Base-by-base conservation (phyloP, 2,797 vertebrate genomes). In the Typhlichthys subterraneus region DNA sequence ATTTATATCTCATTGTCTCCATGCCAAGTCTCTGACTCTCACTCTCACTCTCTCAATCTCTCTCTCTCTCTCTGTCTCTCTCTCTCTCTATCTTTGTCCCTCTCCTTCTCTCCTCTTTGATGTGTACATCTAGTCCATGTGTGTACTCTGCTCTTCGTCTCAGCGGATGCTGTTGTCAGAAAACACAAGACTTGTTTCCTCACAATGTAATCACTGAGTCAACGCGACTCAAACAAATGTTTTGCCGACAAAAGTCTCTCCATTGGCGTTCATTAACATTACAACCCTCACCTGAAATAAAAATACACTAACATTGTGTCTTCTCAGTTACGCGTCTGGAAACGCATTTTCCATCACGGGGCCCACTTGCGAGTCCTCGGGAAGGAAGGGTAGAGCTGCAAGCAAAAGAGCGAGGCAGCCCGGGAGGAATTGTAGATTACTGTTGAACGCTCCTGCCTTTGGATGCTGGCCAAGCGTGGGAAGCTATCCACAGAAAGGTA, bases 291-390 rank as follows among this genome's bases (percentile, higher is more conserved):
- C 33, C 4, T 3, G 53, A 50, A 75, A 77, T 59, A n/a, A 55
- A 52, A 69, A 72, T 70, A 69, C 46, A 61, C 58, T 45, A 54
- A 57, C 12, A 4, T 69, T 82, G 71, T 52, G 52, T 63, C n/a
- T 29, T 63, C 33, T 64, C 49, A 77, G 12, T 74, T 72, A 70
- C 59, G 38, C 15, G 11, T 46, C 29, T 19, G 23, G 42, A 54
- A 76, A 59, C 14, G 9, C 54, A 5, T 65, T 73, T 71, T 74
- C 61, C 49, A 65, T 74, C 64, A 83, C 65, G 79, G 46, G n/a
- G 46, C 54, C 12, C n/a, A 49, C 38, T 62, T 73, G 1, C 1
- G 69, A 66, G 72, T 59, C 45, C 33, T 63, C 1, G 0, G 53
- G 63, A 73, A 49, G 48, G 55, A 60, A 69, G 67, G 17, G 76